phyloP scores from a whole-genome alignment of 2,113 vertebrate species.

The Gracilinanus agilis region DNA sequence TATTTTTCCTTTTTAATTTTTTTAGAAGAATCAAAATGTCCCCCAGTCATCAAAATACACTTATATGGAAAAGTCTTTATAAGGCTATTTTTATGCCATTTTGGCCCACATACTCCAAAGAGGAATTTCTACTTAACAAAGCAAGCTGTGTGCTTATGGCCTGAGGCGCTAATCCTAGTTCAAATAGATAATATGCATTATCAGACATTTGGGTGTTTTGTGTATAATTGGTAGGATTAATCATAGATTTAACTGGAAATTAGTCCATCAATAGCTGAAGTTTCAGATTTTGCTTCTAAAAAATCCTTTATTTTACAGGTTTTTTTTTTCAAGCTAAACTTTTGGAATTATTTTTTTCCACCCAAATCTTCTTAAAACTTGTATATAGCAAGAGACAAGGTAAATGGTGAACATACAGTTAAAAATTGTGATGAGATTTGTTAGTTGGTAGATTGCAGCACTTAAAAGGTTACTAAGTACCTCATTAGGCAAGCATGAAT shows the following conservation, averaged over 20 bases:
- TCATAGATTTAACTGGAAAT: conserved; percentile 60
- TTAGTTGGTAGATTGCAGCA: background rate
- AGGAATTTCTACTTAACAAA: conserved; percentile 37
- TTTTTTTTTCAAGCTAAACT: background rate
- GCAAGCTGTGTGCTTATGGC: background rate
- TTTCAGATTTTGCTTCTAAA: conserved; percentile 43
- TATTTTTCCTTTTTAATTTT: background rate
- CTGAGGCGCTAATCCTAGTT: conserved; percentile 28
- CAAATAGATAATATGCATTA: conserved; percentile 51
- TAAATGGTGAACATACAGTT: background rate
- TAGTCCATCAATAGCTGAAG: conserved; percentile 40
- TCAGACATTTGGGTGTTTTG: conserved; percentile 50
- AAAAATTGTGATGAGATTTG: background rate
- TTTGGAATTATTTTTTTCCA: background rate
- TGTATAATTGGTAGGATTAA: conserved; percentile 57
- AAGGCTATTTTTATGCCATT: background rate
- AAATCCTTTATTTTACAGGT: conserved; percentile 51
- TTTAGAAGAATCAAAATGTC: conserved; percentile 35
- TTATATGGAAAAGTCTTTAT: background rate
- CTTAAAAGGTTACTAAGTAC: background rate
- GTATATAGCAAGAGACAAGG: background rate
- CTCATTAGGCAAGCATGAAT: conserved; percentile 1
- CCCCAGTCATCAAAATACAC: conserved; percentile 39
- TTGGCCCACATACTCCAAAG: background rate
- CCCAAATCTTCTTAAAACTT: background rate